Base-by-base conservation (phyloP, 2,113 vertebrate genomes). In the Halichoerus grypus region DNA sequence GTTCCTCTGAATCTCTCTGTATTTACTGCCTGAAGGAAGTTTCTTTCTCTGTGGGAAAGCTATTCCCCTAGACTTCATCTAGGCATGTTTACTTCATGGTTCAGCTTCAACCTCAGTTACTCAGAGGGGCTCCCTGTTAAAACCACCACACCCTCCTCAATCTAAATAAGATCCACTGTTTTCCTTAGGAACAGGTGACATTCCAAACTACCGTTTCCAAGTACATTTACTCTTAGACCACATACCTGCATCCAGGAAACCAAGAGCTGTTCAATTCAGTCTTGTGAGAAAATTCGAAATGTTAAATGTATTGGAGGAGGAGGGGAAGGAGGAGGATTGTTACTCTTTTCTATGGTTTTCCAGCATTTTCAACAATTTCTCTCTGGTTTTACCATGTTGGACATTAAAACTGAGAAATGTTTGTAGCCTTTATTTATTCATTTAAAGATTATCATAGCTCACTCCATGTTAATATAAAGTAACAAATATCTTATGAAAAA, bases 361-460 rank as follows among this genome's bases (percentile, higher is more conserved):
- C 28, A 84, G 26, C 11, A 91, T 15, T 83, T 82, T 79, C 5
- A 95, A 77, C 4, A 93, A 55, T 61, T 74, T 72, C 19, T 63
- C 6, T 91, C 77, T 79, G 9, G 33, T 76, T 91, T 91, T 72
- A 31, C 5, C 7, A 55, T 36, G 2, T 13, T 82, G 82, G 22
- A 94, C 28, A 39, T 72, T 90, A 86, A 96, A 97, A 86, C 9
- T 28, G 21, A 94, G 22, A 96, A 86, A 79, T 55, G 1, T 79
- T 94, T 72, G 1, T 79, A 71, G 59, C 36, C 84, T 91, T 42
- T 65, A 55, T 31, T 91, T n/a, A 94, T 87, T 92, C 33, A 91
- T 72, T 71, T 77, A 16, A 74, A 90, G 63, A 53, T 11, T 77
- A 15, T 2, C 42, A 46, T 72, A 63, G 14, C 18, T 33, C 22